phyloP scores from a whole-genome alignment of 2,888 invertebrate genomes.

The Conchocele bisecta region DNA sequence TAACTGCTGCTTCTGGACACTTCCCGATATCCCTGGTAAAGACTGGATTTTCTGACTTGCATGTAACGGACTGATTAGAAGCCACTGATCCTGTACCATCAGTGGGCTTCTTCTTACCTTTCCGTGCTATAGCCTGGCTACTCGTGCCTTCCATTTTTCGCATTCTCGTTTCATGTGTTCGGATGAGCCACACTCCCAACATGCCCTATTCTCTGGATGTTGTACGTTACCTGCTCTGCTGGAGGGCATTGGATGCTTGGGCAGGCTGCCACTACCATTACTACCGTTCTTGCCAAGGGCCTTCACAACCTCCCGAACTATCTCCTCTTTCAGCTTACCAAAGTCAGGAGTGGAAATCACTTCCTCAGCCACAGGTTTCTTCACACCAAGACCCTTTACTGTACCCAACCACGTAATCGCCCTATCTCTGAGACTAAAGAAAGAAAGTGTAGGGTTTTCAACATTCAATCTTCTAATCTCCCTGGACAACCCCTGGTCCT shows the following conservation, averaged over 20 bases:
- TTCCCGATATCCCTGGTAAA: neutral
- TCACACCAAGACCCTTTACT: neutral
- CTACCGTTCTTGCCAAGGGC: neutral
- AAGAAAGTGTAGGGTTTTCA: neutral
- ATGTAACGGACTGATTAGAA: neutral
- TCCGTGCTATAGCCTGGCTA: neutral
- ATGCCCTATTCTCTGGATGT: neutral
- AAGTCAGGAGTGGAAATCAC: neutral
- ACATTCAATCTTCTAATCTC: neutral
- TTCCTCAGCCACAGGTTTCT: neutral
- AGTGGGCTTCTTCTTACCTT: conserved; percentile 9
- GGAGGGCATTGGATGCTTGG: too few relatives aligned
- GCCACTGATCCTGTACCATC: too few relatives aligned
- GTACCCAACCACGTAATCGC: neutral
- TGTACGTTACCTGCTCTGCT: too few relatives aligned
- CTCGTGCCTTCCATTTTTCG: neutral
- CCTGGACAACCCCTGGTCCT: neutral
- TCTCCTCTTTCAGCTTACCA: neutral
- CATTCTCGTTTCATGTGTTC: neutral
- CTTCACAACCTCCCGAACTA: neutral
- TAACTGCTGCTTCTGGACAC: neutral
- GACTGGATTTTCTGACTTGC: neutral
- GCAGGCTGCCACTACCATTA: too few relatives aligned
- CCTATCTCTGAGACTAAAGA: neutral
- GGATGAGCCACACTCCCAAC: conserved; percentile 3